Evolutionary conservation across 1,140 invertebrate species (phyloP), one percentile per base, ranked within the genome.

Genomic region (Drosophila erecta): DNA sequence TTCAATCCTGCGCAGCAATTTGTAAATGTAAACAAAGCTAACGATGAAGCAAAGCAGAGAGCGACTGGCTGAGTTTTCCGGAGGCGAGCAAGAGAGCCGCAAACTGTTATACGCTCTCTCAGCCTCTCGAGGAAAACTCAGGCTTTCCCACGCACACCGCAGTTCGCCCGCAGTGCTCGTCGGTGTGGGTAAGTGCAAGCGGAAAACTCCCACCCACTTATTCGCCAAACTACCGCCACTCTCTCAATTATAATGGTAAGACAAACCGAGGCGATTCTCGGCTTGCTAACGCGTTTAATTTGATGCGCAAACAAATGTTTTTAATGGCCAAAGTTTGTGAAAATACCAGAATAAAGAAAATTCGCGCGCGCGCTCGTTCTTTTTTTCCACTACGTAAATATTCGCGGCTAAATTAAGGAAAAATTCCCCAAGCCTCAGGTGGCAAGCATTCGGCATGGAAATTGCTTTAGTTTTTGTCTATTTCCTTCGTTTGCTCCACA

Each of bases 241-340:
- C 35, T 46, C 60, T 56, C 60, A 65, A 65, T 66, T 57, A 41
- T 50, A 51, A 47, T 20, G 10, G 46, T 40, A 73, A 43, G 37
- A 60, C 49, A 50, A 49, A 47, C 43, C 59, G 47, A 58, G 76
- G 40, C 71, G 59, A 49, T 76, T 76, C 69, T 75, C 58, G 66
- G 66, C 66, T 67, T 79, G 55, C 69, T 65, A 62, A 46, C 71
- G 84, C 79, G 79, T 79, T 79, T 87, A 79, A 86, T 86, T 86
- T 89, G 61, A 87, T 79, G 79, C 55, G 75, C 79, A 87, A 86
- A 89, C 83, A 86, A 89, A 87, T 83, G 79, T 67, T 70, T 70
- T 83, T 87, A 83, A 86, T 86, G 83, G 67, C 64, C 74, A 81
- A 85, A 85, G 47, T 77, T 85, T 66, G 37, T 20, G 51, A 55